Evolutionary conservation across 35 echinoderm and acorn worm genomes (phyloP).

Genomic region (Stichopus chloronotus): DNA sequence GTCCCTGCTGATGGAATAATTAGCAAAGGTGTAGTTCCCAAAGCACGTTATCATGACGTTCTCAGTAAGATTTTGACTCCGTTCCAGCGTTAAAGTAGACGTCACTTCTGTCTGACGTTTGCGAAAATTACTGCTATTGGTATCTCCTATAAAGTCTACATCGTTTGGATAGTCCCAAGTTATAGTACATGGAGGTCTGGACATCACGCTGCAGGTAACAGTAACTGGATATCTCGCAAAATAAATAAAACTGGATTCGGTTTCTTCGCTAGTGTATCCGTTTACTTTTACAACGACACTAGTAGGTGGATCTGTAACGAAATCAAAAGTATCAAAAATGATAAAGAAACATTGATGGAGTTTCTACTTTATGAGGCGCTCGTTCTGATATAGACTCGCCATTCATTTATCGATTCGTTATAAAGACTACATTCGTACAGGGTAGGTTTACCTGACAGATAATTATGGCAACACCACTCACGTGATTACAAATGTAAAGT

Average conservation of each 20-base stretch:
- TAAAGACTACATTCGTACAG: no score
- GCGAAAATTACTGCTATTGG: background rate
- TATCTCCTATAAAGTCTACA: background rate
- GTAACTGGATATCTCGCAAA: background rate
- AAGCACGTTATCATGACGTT: background rate
- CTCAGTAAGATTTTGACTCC: background rate
- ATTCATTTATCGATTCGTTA: no score
- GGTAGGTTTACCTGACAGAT: no score
- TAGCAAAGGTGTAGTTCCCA: background rate
- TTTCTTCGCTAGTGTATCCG: background rate
- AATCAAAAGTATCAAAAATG: no score
- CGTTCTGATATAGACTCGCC: no score
- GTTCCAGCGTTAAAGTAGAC: background rate
- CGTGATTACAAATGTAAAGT: no score
- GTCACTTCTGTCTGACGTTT: background rate
- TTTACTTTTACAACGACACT: background rate
- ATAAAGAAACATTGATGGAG: no score
- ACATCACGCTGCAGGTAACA: background rate
- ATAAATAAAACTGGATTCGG: background rate
- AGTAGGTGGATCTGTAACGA: background rate
- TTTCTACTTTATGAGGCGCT: no score
- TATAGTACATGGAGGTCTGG: background rate
- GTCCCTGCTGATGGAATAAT: background rate
- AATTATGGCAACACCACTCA: no score
- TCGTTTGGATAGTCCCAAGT: background rate